Evolutionary conservation across 2,888 invertebrate species (phyloP).

Genomic region (Drosophila acutilabella): DNA sequence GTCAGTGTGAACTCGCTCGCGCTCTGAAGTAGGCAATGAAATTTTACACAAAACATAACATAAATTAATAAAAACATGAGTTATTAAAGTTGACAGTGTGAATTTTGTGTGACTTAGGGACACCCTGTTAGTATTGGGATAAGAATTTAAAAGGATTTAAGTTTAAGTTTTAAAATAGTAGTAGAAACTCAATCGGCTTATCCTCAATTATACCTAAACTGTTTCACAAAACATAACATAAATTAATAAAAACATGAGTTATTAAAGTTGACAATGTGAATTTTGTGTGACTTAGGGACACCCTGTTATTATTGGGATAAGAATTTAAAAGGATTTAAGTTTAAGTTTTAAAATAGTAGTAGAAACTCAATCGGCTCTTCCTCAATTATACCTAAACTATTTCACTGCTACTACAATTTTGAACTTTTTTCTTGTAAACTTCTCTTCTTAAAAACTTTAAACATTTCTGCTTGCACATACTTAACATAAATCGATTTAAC

Average conservation of each 20-base stretch:
- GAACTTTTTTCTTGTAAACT: too few relatives aligned
- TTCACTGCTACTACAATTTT: too few relatives aligned
- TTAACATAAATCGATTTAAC: background rate
- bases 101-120: background rate
- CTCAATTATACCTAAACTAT: too few relatives aligned
- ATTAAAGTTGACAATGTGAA: background rate
- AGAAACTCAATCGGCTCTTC: too few relatives aligned
- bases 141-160: background rate
- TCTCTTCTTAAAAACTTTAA: too few relatives aligned
- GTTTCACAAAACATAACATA: slow-evolving; percentile 13
- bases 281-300: background rate
- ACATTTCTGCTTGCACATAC: too few relatives aligned
- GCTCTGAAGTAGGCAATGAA: slow-evolving; percentile 36
- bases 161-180: background rate
- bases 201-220: too few relatives aligned
- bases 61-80: slow-evolving; percentile 14
- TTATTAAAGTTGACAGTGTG: background rate
- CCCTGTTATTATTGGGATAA: background rate
- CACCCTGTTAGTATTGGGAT: background rate
- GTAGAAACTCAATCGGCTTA: too few relatives aligned
- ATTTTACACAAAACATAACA: slow-evolving; percentile 17
- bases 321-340: background rate
- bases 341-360: background rate
- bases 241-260: slow-evolving; percentile 12
- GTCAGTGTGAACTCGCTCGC: slow-evolving; percentile 10